Conservation (phyloP, 2,113 vertebrate genomes). For the Motacilla tschutschensis region DNA sequence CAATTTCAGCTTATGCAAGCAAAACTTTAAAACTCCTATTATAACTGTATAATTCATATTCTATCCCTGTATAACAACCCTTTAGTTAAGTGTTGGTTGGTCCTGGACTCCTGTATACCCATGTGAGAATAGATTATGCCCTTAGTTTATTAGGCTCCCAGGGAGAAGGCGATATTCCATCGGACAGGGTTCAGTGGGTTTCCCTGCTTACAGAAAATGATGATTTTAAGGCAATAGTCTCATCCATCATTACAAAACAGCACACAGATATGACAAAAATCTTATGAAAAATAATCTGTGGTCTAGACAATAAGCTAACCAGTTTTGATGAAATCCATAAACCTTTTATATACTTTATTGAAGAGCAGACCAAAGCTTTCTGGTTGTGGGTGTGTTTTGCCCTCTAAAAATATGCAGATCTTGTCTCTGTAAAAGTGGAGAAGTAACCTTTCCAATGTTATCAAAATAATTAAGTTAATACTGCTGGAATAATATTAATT, state of each 20-base stretch:
- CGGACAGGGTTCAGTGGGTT: constrained; percentile 45
- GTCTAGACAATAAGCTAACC: constrained; percentile 47
- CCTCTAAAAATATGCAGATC: not conserved
- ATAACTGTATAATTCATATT: not conserved
- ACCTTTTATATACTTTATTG: not conserved
- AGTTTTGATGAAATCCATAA: constrained; percentile 46
- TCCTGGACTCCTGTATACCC: not conserved
- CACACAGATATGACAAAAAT: constrained; percentile 38
- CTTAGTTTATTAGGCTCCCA: not conserved
- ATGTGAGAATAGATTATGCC: not conserved
- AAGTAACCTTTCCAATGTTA: constrained; percentile 17
- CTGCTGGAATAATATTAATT: constrained; percentile 1
- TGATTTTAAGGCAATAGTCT: constrained; percentile 38
- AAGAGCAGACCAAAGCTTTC: constrained; percentile 2
- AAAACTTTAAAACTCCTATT: constrained; percentile 5
- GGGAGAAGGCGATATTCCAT: constrained; percentile 35
- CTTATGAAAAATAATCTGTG: constrained; percentile 50
- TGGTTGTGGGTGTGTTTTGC: not conserved
- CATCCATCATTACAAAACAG: constrained; percentile 44
- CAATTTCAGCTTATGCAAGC: not conserved
- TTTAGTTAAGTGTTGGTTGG: not conserved
- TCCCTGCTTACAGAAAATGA: constrained; percentile 32
- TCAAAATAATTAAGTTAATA: constrained; percentile 17
- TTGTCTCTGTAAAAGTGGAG: not conserved
- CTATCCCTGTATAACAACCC: not conserved